Evolutionary conservation across 2,113 vertebrate genomes (phyloP).

Genomic region (Oxyura jamaicensis): DNA sequence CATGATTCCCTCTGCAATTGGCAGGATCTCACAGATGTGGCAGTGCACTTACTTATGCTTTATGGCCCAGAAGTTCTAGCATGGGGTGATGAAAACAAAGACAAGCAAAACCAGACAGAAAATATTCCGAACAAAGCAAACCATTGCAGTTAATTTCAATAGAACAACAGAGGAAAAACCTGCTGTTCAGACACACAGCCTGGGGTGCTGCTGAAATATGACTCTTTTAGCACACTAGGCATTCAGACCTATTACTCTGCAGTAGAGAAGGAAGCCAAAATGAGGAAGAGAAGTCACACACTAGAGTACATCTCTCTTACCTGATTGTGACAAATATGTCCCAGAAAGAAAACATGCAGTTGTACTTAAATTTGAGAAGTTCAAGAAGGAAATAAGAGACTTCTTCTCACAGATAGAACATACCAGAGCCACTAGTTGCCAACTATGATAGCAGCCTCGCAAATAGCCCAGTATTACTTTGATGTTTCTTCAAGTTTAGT

Average conservation of each 20-base stretch:
- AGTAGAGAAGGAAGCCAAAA: background rate
- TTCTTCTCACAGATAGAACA: background rate
- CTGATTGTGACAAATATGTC: background rate
- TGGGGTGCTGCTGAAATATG: background rate
- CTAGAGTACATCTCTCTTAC: background rate
- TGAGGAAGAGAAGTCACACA: background rate
- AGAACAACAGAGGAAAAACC: constrained; percentile 20
- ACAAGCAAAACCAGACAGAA: background rate
- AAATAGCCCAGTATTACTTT: background rate
- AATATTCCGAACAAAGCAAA: constrained; percentile 3
- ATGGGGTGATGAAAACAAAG: background rate
- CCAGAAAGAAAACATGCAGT: background rate
- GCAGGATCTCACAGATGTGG: background rate
- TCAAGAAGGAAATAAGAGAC: background rate
- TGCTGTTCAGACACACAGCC: background rate
- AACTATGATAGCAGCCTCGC: background rate
- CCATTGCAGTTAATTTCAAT: background rate
- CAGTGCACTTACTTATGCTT: background rate
- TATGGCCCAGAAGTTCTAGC: background rate
- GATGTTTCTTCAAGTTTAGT: background rate
- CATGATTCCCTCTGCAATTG: background rate
- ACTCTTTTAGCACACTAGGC: background rate
- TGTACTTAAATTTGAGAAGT: background rate
- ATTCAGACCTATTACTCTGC: background rate
- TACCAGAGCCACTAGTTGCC: background rate